Conservation (phyloP, 2,797 vertebrate genomes). For the Threskiornis aethiopicus region DNA sequence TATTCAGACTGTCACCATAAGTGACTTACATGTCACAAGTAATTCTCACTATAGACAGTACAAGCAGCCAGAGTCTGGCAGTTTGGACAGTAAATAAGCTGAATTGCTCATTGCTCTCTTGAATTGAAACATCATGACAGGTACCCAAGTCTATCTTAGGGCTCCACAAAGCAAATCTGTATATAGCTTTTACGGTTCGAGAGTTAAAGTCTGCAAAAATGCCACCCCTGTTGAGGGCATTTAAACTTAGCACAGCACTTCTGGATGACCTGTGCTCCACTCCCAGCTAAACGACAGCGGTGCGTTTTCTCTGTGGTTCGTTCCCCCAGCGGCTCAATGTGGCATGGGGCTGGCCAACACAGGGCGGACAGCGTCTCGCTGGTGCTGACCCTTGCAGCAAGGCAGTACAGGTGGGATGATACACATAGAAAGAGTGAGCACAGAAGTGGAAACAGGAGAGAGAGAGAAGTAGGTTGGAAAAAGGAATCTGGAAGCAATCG, state of each 20-base stretch:
- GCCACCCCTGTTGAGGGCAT: not conserved
- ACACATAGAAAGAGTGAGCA: not conserved
- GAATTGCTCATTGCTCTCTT: constrained; percentile 39
- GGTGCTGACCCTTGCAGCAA: not conserved
- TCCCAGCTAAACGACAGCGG: not conserved
- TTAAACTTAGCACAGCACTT: not conserved
- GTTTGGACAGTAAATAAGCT: constrained; percentile 33
- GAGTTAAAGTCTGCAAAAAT: not conserved
- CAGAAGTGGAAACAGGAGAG: not conserved
- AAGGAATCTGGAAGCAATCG: not conserved
- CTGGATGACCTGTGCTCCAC: not conserved
- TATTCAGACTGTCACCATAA: constrained; percentile 43
- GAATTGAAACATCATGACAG: constrained; percentile 38
- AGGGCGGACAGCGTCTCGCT: rapidly evolving
- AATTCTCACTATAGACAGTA: constrained; percentile 33
- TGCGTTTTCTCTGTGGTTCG: not conserved
- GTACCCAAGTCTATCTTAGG: not conserved
- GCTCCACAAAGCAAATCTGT: not conserved
- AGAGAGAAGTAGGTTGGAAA: not conserved
- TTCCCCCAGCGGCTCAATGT: not conserved
- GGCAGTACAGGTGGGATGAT: not conserved
- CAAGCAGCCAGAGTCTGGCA: constrained; percentile 40
- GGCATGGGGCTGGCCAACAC: not conserved
- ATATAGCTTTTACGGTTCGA: not conserved
- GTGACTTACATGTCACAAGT: constrained; percentile 52